Base-by-base conservation (phyloP, 2,113 vertebrate genomes). In the Polyodon spathula region DNA sequence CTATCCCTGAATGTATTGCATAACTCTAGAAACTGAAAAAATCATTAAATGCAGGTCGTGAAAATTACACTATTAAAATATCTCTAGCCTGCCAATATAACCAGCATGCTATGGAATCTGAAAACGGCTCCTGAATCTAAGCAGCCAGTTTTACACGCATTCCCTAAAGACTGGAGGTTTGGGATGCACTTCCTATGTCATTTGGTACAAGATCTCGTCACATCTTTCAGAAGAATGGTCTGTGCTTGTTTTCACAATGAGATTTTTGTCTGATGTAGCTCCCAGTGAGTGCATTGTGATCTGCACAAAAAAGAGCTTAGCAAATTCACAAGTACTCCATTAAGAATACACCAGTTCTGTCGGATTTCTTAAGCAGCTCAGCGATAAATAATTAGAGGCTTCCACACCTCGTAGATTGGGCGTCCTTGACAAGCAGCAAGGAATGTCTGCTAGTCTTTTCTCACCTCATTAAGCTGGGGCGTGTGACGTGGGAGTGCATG, bases 391-490 rank as follows among this genome's bases (percentile, higher is more conserved):
- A 44, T 58, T 7, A 14, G 37, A 46, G 12, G 54, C 37, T 58
- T 63, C 17, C 39, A 37, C 44, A 56, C 17, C 46, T 63, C 16
- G 7, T 46, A 38, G 54, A 55, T 14, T 58, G 51, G n/a, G 15
- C 27, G 17, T 27, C 37, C 12, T 7, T 48, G 62, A 41, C 37
- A 41, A 14, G 15, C 8, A 14, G 58, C 40, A 16, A 54, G 59
- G 41, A 73, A 76, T 61, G 8, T 57, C 63, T 66, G 73, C 71
- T 68, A 71, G 66, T 67, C 63, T 71, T 40, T 63, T 69, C 55
- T 70, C 73, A 79, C 74, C 68, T 79, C 63, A 0, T 76, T 71
- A 81, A 81, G 76, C 0, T 51, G 0, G 0, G 16, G 2, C 1
- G 62, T 70, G 72, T 1, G 39, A 78, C 75, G 57, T 76, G 62